Conservation (phyloP, 2,888 invertebrate species). For the Meandrusa payeni region DNA sequence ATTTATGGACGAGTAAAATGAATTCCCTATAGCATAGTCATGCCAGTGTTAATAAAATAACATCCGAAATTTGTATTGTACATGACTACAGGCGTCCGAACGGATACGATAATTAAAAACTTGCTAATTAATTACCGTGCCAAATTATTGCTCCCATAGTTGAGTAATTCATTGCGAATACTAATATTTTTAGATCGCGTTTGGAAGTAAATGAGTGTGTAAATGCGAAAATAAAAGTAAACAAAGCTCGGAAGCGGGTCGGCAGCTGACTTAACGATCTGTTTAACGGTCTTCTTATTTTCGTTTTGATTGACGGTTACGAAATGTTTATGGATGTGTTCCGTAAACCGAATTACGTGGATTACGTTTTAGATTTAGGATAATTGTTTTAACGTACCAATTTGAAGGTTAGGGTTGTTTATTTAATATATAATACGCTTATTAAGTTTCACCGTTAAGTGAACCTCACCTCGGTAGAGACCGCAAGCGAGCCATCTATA, state of each 20-base stretch:
- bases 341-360: constrained; percentile 50
- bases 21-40: too few species aligned
- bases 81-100: not conserved
- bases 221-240: constrained; percentile 39
- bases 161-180: constrained; percentile 21
- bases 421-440: not conserved
- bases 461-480: too few species aligned
- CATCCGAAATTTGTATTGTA: too few species aligned
- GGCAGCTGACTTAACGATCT: constrained; percentile 42
- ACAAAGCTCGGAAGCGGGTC: constrained; percentile 49
- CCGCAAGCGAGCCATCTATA: too few species aligned
- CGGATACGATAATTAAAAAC: not conserved
- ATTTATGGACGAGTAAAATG: too few species aligned
- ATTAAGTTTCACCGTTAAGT: too few species aligned
- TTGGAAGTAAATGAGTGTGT: constrained; percentile 29
- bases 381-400: not conserved
- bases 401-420: not conserved
- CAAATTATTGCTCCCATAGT: constrained; percentile 8
- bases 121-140: not conserved
- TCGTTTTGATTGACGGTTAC: constrained; percentile 40
- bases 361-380: constrained; percentile 30
- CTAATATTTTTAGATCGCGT: constrained; percentile 13
- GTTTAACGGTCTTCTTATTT: constrained; percentile 44
- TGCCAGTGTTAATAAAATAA: too few species aligned
- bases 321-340: constrained; percentile 43